Conservation (phyloP, 2,888 invertebrate genomes). For the Phalangium opilio region DNA sequence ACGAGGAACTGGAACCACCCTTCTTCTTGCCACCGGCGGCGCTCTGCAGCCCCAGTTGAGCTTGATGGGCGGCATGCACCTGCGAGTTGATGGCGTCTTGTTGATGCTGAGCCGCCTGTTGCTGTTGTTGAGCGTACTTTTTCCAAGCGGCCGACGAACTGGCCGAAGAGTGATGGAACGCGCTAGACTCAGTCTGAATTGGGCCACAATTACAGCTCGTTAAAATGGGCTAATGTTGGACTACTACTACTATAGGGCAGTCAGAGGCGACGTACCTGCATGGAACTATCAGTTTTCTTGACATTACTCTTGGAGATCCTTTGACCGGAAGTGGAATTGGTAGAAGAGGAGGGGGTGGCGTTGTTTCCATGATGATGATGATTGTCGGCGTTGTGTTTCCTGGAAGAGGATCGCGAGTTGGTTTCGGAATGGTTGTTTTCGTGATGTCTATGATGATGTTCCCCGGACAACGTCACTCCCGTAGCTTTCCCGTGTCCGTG, state of each 20-base stretch:
- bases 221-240: no score
- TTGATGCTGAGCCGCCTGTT: not conserved
- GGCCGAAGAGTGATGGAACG: constrained; percentile 25
- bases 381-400: not conserved
- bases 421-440: not conserved
- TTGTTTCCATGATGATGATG: not conserved
- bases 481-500: not conserved
- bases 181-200: constrained; percentile 39
- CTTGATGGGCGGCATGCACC: not conserved
- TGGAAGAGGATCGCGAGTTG: not conserved
- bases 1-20: not conserved
- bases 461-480: not conserved
- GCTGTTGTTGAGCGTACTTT: constrained; percentile 18
- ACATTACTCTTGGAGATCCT: constrained; percentile 14
- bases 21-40: not conserved
- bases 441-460: not conserved
- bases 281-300: constrained; percentile 39
- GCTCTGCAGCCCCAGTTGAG: not conserved
- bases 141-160: constrained; percentile 17
- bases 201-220: no score
- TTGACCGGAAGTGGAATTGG: not conserved
- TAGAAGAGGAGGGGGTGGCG: not conserved
- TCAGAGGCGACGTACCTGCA: no score
- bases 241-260: no score
- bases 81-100: not conserved